These are phyloP conservation scores for Ariolimax columbianus DNA, from an alignment of 2,888 invertebrate species.

Conservation along the genomic window DNA sequence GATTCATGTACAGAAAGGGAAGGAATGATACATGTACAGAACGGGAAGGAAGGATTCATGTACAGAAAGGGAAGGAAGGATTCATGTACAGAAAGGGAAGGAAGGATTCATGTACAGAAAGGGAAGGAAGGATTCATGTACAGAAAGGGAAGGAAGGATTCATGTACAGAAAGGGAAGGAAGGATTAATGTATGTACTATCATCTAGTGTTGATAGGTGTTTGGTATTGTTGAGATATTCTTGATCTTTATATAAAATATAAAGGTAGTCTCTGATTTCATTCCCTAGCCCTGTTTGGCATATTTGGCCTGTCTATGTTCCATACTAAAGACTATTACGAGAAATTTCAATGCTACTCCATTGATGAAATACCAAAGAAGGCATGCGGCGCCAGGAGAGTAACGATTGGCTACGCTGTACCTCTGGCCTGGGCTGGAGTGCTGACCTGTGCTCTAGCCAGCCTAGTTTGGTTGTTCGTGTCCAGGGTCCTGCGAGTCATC, in stretches of 20 bases:
- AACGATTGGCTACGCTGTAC: constrained; percentile 74
- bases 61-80: too few species aligned
- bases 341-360: constrained; percentile 65
- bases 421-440: constrained; percentile 87
- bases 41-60: too few species aligned
- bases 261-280: neutral
- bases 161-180: too few species aligned
- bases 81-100: too few species aligned
- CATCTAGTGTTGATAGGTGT: too few species aligned
- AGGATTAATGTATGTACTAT: too few species aligned
- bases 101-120: too few species aligned
- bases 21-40: too few species aligned
- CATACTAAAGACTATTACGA: constrained; percentile 87
- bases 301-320: constrained; percentile 94
- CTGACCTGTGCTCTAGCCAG: constrained; percentile 89
- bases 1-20: too few species aligned
- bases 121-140: too few species aligned
- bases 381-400: constrained; percentile 74
- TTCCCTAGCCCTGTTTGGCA: constrained; percentile 89
- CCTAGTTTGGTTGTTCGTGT: constrained; percentile 90
- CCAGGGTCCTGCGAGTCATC: constrained; percentile 88
- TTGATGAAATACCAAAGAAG: constrained; percentile 83
- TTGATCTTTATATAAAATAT: neutral
- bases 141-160: too few species aligned
- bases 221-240: too few species aligned